These are phyloP conservation scores for Trididemnum clinides DNA, from an alignment of 23 tunicate genomes.

Conservation along the genomic window DNA sequence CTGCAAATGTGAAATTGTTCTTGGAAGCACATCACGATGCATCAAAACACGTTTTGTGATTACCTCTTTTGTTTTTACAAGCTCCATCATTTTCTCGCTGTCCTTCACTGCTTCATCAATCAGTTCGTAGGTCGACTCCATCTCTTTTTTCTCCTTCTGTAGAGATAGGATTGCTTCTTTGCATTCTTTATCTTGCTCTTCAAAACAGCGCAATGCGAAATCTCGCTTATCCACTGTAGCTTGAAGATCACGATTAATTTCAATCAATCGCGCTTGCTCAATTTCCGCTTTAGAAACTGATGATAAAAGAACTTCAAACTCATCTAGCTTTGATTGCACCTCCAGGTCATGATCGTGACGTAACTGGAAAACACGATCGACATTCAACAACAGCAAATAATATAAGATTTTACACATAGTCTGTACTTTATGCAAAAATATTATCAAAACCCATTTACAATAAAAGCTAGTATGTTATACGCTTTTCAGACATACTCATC, in stretches of 20 bases:
- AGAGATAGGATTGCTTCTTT: not conserved
- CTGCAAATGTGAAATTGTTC: too few relatives aligned
- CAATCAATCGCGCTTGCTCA: too few relatives aligned
- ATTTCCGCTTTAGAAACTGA: not conserved
- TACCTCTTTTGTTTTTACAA: not conserved
- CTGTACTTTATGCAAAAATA: too few relatives aligned
- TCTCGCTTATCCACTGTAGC: too few relatives aligned
- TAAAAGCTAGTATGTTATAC: too few relatives aligned
- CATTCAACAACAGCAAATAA: too few relatives aligned
- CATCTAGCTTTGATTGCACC: not conserved
- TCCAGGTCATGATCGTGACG: not conserved
- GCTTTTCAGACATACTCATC: too few relatives aligned
- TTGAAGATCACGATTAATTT: too few relatives aligned
- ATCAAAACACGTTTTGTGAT: too few relatives aligned
- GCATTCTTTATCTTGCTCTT: not conserved
- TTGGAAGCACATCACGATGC: too few relatives aligned
- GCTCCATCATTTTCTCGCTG: not conserved
- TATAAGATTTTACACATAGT: too few relatives aligned
- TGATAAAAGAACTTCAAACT: not conserved
- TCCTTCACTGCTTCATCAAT: not conserved
- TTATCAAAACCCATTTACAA: too few relatives aligned
- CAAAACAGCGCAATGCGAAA: not conserved
- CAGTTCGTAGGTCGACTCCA: not conserved
- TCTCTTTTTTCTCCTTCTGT: not conserved
- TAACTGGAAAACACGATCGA: not conserved